Conservation (phyloP, 2,113 vertebrate genomes). For the Asarcornis scutulata region DNA sequence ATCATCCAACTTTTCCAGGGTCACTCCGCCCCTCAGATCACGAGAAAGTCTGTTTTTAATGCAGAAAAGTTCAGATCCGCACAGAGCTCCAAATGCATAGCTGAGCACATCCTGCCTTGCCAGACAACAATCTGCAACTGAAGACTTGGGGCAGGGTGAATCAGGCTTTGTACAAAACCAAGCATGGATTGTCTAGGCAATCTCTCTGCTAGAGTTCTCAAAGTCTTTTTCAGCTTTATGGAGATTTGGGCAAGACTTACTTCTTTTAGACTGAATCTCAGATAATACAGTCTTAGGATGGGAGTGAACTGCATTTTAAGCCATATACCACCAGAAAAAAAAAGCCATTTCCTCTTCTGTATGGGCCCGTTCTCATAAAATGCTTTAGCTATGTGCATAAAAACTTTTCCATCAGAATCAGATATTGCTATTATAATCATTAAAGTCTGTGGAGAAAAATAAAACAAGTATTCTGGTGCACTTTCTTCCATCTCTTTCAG, state of each 20-base stretch:
- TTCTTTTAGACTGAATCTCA: not conserved
- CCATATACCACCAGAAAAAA: not conserved
- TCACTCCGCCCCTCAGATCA: slow-evolving; percentile 40
- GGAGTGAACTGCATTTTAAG: not conserved
- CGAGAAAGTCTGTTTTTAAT: slow-evolving; percentile 49
- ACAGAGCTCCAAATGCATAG: not conserved
- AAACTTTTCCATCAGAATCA: not conserved
- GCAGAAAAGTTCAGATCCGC: not conserved
- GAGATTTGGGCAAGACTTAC: not conserved
- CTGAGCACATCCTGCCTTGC: slow-evolving; percentile 6
- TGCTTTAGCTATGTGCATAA: not conserved
- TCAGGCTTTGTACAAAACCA: not conserved
- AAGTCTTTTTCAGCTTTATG: not conserved
- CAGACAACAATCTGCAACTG: not conserved
- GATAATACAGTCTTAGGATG: not conserved
- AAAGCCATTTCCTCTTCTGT: not conserved
- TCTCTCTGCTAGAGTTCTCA: not conserved
- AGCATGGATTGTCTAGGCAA: not conserved
- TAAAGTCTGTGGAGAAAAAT: not conserved
- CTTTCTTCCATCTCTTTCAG: not conserved
- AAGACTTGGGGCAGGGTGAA: not conserved
- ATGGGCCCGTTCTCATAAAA: not conserved
- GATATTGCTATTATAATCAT: not conserved
- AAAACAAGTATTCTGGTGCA: not conserved
- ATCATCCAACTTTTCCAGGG: slow-evolving; percentile 46